These are phyloP conservation scores for Amblyjoppa fuscipennis DNA, from an alignment of 2,888 invertebrate species.

Conservation along the genomic window DNA sequence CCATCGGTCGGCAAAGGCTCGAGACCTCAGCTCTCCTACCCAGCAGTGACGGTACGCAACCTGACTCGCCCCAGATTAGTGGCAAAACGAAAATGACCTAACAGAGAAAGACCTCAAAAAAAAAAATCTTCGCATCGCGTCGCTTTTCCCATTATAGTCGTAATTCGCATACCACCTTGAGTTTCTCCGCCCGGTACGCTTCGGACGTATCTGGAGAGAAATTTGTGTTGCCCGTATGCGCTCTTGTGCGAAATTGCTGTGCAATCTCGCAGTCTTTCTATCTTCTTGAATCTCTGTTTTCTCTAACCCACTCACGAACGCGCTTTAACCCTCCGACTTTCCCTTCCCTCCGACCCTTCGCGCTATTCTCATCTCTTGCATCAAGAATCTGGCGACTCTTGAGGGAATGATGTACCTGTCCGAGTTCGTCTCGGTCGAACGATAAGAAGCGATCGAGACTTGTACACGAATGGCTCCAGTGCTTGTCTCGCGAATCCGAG, in stretches of 20 bases:
- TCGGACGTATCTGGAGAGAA: conserved; percentile 60
- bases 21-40: conserved; percentile 21
- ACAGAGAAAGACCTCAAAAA: neutral
- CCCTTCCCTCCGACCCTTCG: neutral
- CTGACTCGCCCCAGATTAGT: conserved; percentile 18
- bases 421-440: conserved; percentile 18
- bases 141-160: neutral
- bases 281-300: conserved; percentile 8
- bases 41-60: conserved; percentile 37
- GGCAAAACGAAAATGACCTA: neutral
- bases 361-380: conserved; percentile 11
- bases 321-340: conserved; percentile 17
- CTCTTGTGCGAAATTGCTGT: conserved; percentile 64
- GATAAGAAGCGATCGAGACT: conserved; percentile 39
- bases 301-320: conserved; percentile 9
- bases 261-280: conserved; percentile 62
- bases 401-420: conserved; percentile 13
- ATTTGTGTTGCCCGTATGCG: conserved; percentile 69
- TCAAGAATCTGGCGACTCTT: conserved; percentile 10
- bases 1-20: conserved; percentile 57
- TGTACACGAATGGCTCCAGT: neutral
- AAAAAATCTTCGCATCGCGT: neutral
- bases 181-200: conserved; percentile 32
- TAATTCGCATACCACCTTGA: neutral
- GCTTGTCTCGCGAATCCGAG: conserved; percentile 19